phyloP scores from a whole-genome alignment of 2,797 vertebrate species.

The Pygocentrus nattereri region DNA sequence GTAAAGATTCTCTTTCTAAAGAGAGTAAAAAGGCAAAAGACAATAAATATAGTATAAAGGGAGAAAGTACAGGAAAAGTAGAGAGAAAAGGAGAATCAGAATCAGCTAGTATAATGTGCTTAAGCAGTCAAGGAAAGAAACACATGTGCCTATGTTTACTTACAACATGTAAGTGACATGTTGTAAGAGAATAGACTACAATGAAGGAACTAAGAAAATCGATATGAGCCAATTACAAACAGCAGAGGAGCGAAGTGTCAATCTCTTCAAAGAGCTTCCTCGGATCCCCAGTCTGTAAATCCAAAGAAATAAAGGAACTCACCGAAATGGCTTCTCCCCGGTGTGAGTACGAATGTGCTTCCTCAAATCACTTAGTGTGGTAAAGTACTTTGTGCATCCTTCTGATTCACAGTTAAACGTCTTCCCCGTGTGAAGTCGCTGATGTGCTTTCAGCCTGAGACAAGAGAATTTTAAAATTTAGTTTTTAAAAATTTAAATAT shows the following conservation, averaged over 20 bases:
- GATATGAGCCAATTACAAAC: neutral
- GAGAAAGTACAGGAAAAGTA: neutral
- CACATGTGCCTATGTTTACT: neutral
- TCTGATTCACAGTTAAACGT: slow-evolving; percentile 99
- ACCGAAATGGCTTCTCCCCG: slow-evolving; percentile 99
- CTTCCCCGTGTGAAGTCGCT: slow-evolving; percentile 98
- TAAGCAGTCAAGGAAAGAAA: neutral
- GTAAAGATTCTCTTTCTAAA: too few species aligned
- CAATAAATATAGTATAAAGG: neutral
- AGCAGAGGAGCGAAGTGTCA: neutral
- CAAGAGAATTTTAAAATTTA: too few species aligned
- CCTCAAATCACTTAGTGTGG: slow-evolving; percentile 98
- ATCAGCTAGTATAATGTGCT: too few species aligned
- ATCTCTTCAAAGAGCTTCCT: neutral
- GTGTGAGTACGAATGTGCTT: slow-evolving; percentile 99
- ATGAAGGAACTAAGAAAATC: neutral
- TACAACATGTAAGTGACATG: neutral
- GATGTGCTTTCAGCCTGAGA: slow-evolving; percentile 96
- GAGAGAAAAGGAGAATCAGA: neutral
- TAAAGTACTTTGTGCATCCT: slow-evolving; percentile 99
- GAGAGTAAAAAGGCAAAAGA: too few species aligned
- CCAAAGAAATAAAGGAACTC: slow-evolving; percentile 56
- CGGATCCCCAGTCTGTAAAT: neutral
- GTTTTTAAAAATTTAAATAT: too few species aligned
- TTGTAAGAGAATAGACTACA: neutral